Base-by-base conservation (phyloP, 1,140 invertebrate species). In the Drosophila lowei region DNA sequence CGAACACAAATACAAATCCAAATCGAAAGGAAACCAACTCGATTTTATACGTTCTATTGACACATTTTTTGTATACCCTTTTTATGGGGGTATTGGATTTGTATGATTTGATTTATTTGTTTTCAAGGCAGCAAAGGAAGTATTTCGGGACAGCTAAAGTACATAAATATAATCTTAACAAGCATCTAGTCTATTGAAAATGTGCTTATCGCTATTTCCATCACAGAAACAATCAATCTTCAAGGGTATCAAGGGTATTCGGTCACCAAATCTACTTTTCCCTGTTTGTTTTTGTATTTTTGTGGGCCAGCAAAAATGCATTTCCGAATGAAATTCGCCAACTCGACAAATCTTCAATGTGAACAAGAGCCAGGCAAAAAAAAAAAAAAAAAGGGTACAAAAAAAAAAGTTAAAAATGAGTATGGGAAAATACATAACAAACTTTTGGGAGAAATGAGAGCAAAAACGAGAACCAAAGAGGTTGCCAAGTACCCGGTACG, bases 321-420 rank as follows among this genome's bases (percentile, higher is more conserved):
- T 70, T 70, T 68, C 64, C 66, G 66, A 74, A 57, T 73, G 71
- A 47, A 64, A 74, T 74, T 74, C 71, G 71, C 71, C 70, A 74
- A 56, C 71, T 74, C 61, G 70, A 55, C 71, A 76, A 76, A 75
- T 67, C 47, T 53, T 72, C 38, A 46, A 30, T 70, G 43, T 55
- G 66, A 56, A 68, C 66, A 68, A 68, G 63, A 70, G 56, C 43
- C 18, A 18, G 18, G 5, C 3, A 41, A 34, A 9, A 53, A 18
- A 41, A 38, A 52, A 52, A 21, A 25, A 68, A 38, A 42, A 54
- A 47, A 53, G 46, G 25, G 23, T 34, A 25, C 21, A n/a, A 15
- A 18, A 34, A 56, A 58, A 59, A 59, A 59, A n/a, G 34, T 38
- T 42, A 59, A 38, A 68, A 70, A 70, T 57, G 64, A 68, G 66